Base-by-base conservation (phyloP, 2,888 invertebrate genomes). In the Cistogaster globosa region DNA sequence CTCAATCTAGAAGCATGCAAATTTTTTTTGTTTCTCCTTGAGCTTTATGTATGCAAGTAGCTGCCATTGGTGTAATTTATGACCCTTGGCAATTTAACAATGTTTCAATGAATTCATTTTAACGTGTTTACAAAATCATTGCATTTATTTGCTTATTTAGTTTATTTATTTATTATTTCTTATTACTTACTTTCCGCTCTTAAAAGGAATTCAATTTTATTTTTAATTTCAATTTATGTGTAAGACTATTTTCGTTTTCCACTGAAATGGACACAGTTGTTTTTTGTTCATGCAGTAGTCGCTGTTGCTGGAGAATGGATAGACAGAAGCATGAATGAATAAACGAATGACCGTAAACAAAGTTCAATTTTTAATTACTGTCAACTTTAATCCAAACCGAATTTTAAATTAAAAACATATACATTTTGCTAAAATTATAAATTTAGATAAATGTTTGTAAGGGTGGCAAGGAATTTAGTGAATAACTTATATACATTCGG, bases 71-170 rank as follows among this genome's bases (percentile, higher is more conserved):
- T 60, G 36, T 45, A 32, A 7, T n/a, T 62, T 26, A 4, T 26
- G 51, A 45, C 69, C 69, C 69, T 42, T 48, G 69, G 69, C 81
- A 69, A 68, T 60, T 57, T 9, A 60, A 60, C 75, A 75, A 75
- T 69, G 75, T 75, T 75, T 75, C 62, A 75, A 75, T 81, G 75
- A 75, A 71, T 81, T 81, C 69, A 63, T 57, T 69, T 69, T 62
- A 69, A 26, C 69, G 26, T 26, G 2, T 26, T 45, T 55, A 38
- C 7, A 38, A 9, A 38, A 36, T 68, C 68, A 53, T 68, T 53
- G 68, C 20, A 18, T 53, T 38, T 53, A 68, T 55, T 53, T 36
- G 11, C 18, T n/a, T 18, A n/a, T 60, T 36, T 53, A 2, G 26
- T 26, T 26, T 26, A 26, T n/a, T n/a, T n/a, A n/a, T n/a, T n/a